These are phyloP conservation scores for Myotis davidii DNA, from an alignment of 2,113 vertebrate species.

Conservation along the genomic window DNA sequence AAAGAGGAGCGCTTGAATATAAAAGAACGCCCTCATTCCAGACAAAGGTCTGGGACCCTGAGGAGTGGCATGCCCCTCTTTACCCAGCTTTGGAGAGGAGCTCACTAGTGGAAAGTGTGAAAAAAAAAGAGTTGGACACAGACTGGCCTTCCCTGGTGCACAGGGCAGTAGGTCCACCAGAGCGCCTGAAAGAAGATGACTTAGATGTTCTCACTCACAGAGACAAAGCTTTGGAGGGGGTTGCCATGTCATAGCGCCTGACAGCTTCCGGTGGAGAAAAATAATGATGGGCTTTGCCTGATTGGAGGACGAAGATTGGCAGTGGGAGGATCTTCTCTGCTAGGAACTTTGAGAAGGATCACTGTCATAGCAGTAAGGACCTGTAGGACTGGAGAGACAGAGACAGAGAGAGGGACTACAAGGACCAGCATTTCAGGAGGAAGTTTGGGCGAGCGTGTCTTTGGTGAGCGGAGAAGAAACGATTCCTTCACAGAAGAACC, in stretches of 20 bases:
- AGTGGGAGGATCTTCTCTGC: constrained; percentile 95
- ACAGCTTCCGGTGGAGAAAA: constrained; percentile 93
- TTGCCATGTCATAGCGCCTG: constrained; percentile 90
- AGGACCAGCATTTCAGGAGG: constrained; percentile 97
- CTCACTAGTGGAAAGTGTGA: too few species aligned
- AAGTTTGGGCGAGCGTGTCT: constrained; percentile 96
- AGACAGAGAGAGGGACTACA: constrained; percentile 94
- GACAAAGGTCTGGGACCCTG: too few species aligned
- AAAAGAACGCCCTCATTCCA: too few species aligned
- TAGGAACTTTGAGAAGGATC: constrained; percentile 93
- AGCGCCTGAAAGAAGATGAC: constrained; percentile 97
- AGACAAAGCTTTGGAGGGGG: constrained; percentile 97
- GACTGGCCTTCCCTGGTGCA: too few species aligned
- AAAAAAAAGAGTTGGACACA: too few species aligned
- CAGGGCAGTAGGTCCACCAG: constrained; percentile 90
- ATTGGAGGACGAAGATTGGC: constrained; percentile 93
- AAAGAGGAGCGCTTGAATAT: constrained; percentile 84
- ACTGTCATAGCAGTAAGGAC: constrained; percentile 90
- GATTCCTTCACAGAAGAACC: constrained; percentile 98
- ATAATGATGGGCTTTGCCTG: constrained; percentile 91
- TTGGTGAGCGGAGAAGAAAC: constrained; percentile 95
- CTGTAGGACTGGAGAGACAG: constrained; percentile 86
- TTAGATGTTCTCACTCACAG: constrained; percentile 96
- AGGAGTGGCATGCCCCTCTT: too few species aligned
- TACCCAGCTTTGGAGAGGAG: too few species aligned